Evolutionary conservation across 2,888 invertebrate genomes (phyloP).

Genomic region (Muscina levida): DNA sequence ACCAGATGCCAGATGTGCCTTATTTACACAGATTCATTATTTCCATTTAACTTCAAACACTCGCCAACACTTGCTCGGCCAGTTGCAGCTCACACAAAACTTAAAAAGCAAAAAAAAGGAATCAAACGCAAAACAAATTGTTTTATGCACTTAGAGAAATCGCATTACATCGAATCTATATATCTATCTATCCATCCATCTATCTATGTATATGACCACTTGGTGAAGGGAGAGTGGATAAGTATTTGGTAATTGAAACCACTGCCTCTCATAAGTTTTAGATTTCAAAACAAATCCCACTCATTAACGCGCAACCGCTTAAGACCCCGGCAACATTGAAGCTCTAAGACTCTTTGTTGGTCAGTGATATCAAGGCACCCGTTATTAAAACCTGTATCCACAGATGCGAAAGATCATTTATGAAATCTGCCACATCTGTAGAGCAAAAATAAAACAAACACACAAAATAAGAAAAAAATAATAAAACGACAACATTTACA

Average conservation of each 20-base stretch:
- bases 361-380: slow-evolving; percentile 65
- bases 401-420: slow-evolving; percentile 13
- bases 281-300: neutral
- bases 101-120: slow-evolving; percentile 28
- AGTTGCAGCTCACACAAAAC: neutral
- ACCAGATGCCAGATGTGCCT: slow-evolving; percentile 29
- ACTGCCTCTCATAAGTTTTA: slow-evolving; percentile 12
- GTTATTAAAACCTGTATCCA: slow-evolving; percentile 53
- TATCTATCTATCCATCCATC: too few species aligned
- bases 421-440: slow-evolving; percentile 52
- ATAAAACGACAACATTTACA: slow-evolving; percentile 40
- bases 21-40: slow-evolving; percentile 10
- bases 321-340: neutral
- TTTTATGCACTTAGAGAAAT: too few species aligned
- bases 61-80: slow-evolving; percentile 19
- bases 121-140: too few species aligned
- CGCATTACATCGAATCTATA: too few species aligned
- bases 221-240: too few species aligned
- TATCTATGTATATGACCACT: too few species aligned
- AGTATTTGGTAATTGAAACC: neutral
- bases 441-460: slow-evolving; percentile 34
- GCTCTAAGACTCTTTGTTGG: slow-evolving; percentile 47
- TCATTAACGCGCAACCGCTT: neutral
- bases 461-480: neutral
- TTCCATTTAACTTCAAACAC: too few species aligned